phyloP scores from a whole-genome alignment of 64 coral and sea anemone species.

The Acropora yongei region DNA sequence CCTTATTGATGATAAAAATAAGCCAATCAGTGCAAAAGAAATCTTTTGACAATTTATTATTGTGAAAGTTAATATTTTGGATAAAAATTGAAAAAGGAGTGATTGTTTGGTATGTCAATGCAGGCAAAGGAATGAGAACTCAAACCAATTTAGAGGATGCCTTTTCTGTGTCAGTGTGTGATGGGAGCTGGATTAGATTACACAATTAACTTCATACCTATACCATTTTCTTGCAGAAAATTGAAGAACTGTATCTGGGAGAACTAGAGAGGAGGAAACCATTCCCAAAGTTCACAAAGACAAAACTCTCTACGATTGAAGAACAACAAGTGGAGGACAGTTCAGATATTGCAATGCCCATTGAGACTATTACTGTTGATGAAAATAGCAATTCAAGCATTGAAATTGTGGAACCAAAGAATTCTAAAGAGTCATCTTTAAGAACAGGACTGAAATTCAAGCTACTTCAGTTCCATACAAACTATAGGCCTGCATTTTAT shows the following conservation, averaged over 20 bases:
- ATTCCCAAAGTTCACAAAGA: conserved; percentile 33
- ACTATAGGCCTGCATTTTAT: conserved; percentile 88
- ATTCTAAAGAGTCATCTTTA: neutral
- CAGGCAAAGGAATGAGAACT: too few species aligned
- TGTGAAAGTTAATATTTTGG: too few species aligned
- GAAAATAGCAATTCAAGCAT: conserved; percentile 68
- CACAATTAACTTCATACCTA: too few species aligned
- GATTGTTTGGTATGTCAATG: too few species aligned
- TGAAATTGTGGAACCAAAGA: conserved; percentile 62
- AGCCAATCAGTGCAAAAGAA: too few species aligned
- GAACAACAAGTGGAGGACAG: neutral
- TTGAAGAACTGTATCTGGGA: conserved; percentile 1
- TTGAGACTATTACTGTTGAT: conserved; percentile 55
- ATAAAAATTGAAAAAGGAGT: too few species aligned
- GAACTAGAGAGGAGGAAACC: conserved; percentile 45
- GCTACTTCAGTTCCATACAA: conserved; percentile 77
- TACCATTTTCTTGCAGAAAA: conserved; percentile 20
- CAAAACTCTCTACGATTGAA: conserved; percentile 8
- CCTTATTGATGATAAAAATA: too few species aligned
- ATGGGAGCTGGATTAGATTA: too few species aligned
- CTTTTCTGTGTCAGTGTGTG: too few species aligned
- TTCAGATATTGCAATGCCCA: conserved; percentile 1
- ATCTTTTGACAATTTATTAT: too few species aligned
- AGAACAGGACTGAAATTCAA: conserved; percentile 53
- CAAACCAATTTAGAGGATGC: too few species aligned